A percentile compares a stretch with the other conserved stretches of the same genome.
These are phyloP conservation scores for Hemiprocne comata DNA, from an alignment of 2,113 vertebrate species.

Conservation along the genomic window DNA sequence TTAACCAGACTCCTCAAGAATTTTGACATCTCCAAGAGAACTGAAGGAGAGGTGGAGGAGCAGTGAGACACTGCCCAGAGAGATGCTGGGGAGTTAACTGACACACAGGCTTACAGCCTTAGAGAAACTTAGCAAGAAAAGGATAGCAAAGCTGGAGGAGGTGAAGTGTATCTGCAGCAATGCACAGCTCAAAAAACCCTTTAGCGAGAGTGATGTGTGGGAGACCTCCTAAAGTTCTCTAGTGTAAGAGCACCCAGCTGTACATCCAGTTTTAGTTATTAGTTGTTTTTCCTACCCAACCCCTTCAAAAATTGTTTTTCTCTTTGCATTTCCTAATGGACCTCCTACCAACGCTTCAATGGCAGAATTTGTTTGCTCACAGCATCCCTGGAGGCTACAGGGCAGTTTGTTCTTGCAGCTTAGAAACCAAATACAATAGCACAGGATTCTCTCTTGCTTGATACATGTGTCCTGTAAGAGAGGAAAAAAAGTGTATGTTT, in stretches of 20 bases:
- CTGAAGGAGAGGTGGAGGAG: neutral
- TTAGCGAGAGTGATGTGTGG: conserved; percentile 1
- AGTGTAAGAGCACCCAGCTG: conserved; percentile 39
- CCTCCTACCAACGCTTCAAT: conserved; percentile 25
- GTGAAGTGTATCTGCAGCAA: conserved; percentile 18
- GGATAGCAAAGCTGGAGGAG: conserved; percentile 28
- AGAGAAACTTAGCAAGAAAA: conserved; percentile 19
- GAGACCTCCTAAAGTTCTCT: conserved; percentile 41
- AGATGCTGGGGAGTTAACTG: neutral
- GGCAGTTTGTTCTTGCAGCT: neutral
- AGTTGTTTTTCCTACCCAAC: neutral
- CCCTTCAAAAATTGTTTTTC: neutral
- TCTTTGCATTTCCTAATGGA: conserved; percentile 3
- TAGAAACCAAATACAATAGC: conserved; percentile 5
- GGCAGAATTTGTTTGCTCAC: conserved; percentile 36
- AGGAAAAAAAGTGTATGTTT: neutral
- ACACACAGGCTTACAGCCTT: neutral
- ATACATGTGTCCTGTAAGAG: neutral
- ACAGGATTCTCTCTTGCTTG: neutral
- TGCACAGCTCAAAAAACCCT: neutral
- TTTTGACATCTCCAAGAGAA: neutral
- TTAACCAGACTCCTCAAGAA: no score
- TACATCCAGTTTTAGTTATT: conserved; percentile 44
- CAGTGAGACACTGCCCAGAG: neutral
- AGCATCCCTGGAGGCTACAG: conserved; percentile 18